Conservation (phyloP, 2,888 invertebrate genomes). For the Noctua janthe region DNA sequence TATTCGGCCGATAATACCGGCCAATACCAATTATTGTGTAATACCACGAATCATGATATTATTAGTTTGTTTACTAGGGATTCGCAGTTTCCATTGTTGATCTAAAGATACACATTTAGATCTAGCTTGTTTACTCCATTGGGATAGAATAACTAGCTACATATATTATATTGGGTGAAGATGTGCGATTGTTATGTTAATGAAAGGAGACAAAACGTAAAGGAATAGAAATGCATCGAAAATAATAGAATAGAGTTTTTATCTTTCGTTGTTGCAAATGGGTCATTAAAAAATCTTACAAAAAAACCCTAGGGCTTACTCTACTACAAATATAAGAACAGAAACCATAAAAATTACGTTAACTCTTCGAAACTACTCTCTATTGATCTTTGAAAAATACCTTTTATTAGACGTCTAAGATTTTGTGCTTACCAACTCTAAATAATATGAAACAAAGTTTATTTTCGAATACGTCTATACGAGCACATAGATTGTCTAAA, state of each 20-base stretch:
- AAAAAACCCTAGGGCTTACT: no score
- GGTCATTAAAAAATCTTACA: background rate
- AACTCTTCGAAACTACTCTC: no score
- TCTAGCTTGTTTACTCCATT: constrained; percentile 14
- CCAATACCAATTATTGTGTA: background rate
- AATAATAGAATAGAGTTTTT: background rate
- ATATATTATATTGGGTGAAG: background rate
- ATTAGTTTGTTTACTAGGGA: constrained; percentile 10
- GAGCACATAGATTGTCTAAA: no score
- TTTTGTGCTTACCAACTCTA: no score
- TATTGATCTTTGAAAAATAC: no score
- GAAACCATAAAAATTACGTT: no score
- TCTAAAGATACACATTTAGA: constrained; percentile 28
- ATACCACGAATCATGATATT: background rate
- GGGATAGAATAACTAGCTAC: background rate
- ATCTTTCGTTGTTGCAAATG: background rate
- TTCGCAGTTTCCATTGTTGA: constrained; percentile 38
- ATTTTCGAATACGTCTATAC: no score
- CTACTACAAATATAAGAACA: no score
- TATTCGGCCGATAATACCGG: background rate
- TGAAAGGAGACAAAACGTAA: constrained; percentile 1
- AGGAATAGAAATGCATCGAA: background rate
- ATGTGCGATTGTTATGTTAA: constrained; percentile 2
- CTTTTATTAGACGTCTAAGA: no score
- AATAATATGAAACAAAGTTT: no score